Evolutionary conservation across 2,888 invertebrate genomes (phyloP).

Genomic region (Melinopterus prodromus): DNA sequence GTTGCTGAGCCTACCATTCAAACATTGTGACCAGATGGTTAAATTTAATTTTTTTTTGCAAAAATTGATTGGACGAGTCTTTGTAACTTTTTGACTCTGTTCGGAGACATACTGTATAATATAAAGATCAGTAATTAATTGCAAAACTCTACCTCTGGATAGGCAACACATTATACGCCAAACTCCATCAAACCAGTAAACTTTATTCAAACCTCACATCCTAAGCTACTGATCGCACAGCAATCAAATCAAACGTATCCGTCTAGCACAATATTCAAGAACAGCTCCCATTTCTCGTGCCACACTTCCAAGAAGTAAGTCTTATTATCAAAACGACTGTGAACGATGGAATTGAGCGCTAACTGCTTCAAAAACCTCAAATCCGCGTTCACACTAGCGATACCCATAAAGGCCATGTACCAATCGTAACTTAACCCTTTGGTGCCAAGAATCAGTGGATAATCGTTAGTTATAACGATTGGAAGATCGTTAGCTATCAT

Average conservation of each 20-base stretch:
- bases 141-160: neutral
- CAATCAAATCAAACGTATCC: neutral
- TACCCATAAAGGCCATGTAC: conserved; percentile 76
- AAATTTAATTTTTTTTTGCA: no score
- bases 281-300: conserved; percentile 63
- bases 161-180: neutral
- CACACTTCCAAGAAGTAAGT: conserved; percentile 62
- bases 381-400: conserved; percentile 71
- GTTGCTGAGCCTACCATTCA: no score
- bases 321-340: conserved; percentile 68
- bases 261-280: neutral
- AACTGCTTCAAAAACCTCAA: conserved; percentile 72
- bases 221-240: neutral
- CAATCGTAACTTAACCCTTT: conserved; percentile 74
- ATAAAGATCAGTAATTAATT: neutral
- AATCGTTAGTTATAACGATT: conserved; percentile 76
- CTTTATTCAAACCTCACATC: no score
- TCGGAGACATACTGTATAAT: neutral
- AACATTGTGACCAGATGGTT: no score
- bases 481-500: conserved; percentile 72
- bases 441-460: conserved; percentile 72
- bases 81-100: no score
- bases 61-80: no score
- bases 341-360: conserved; percentile 73
- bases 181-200: neutral